Evolutionary conservation across 1,140 invertebrate species (phyloP).

Genomic region (Magallana gigas): DNA sequence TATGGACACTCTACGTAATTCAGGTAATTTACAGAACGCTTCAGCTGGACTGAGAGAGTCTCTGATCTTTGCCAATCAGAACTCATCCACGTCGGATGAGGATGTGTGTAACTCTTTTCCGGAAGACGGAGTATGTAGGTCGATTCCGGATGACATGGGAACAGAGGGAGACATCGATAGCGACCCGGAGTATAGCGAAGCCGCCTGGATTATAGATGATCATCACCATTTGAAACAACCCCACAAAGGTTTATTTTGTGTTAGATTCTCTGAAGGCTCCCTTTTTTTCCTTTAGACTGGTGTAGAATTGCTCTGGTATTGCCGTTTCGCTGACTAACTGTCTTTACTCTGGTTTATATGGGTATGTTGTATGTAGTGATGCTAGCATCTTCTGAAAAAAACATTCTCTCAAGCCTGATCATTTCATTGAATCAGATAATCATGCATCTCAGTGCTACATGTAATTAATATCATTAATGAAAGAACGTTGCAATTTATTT

Average conservation of each 20-base stretch:
- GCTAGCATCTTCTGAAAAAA: too few relatives aligned
- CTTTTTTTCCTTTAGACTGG: neutral
- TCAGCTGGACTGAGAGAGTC: conserved; percentile 24
- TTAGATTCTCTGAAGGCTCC: neutral
- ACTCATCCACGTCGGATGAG: neutral
- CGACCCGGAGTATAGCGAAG: conserved; percentile 17
- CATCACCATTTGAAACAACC: neutral
- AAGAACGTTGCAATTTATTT: too few relatives aligned
- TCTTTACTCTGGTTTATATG: too few relatives aligned
- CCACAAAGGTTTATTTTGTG: neutral
- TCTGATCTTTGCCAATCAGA: neutral
- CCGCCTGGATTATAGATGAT: neutral
- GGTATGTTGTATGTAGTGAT: too few relatives aligned
- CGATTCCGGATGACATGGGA: neutral
- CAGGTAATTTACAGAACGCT: conserved; percentile 24
- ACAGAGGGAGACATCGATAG: neutral
- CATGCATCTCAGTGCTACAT: too few relatives aligned
- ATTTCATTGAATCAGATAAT: too few relatives aligned
- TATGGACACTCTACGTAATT: conserved; percentile 2
- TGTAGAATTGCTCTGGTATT: too few relatives aligned
- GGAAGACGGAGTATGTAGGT: neutral
- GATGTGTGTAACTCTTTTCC: neutral
- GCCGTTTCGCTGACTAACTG: too few relatives aligned
- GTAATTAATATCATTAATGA: too few relatives aligned
- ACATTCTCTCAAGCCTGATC: too few relatives aligned